Evolutionary conservation across 2,888 invertebrate species (phyloP), one percentile per base, ranked within the genome.

Genomic region (Acleris sparsana): DNA sequence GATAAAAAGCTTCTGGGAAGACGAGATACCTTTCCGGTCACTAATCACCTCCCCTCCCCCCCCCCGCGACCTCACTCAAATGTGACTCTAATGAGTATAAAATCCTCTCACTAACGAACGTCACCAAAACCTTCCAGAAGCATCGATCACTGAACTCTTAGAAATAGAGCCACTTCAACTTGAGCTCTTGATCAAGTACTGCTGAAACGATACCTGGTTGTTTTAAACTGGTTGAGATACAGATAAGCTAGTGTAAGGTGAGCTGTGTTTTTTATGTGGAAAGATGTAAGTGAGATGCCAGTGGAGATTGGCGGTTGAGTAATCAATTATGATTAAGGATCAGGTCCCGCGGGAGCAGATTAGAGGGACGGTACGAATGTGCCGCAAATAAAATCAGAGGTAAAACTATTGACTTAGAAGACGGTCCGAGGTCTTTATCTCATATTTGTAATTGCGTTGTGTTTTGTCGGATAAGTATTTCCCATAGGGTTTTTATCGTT

Each of bases 301-400:
- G 6, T 6, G 11, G 13, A 33, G 29, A 39, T n/a, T 51, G 56
- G 62, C 1, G 9, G 25, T 3, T 2, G 13, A 25, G 55, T 63
- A 63, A 63, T 63, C 62, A 63, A 63, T 63, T 63, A 51, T 55
- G 56, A 63, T 63, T 63, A 63, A 20, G 62, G 43, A 22, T 48
- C 22, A 11, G 62, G n/a, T 51, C 62, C 56, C 25, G 13, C n/a
- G 16, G 56, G 62, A n/a, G 17, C 43, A 25, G 22, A 63, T 63
- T 56, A 63, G 20, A 16, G 22, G n/a, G 51, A 56, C 51, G 49
- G 56, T 63, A 51, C 59, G 59, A 51, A 46, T 56, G 51, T 22
- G 39, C 39, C 51, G 49, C 51, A 9, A 39, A 44, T 20, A 55
- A 55, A 43, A 44, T 44, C 22, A 56, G 46, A 57, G 53, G 53